These are phyloP conservation scores for Gymnorhina tibicen DNA, from an alignment of 2,113 vertebrate genomes.

Conservation along the genomic window DNA sequence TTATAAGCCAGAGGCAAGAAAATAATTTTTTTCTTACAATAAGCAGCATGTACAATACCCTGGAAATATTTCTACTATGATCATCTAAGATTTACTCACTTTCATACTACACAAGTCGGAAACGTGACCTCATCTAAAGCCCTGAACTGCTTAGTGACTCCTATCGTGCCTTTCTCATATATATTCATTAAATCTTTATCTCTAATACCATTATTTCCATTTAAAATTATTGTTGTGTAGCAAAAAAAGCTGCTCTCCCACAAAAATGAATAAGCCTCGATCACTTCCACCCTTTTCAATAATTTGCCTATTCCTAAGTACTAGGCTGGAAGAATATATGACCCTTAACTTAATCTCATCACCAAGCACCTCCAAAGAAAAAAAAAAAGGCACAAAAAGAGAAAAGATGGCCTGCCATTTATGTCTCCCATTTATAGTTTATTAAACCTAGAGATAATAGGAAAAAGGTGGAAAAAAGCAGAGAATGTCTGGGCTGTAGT, in stretches of 20 bases:
- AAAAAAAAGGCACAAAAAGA: background rate
- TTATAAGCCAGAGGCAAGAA: background rate
- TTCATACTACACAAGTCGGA: constrained; percentile 22
- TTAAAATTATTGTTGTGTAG: background rate
- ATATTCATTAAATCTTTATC: constrained; percentile 62
- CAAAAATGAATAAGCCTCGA: constrained; percentile 35
- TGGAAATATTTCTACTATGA: background rate
- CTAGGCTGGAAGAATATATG: background rate
- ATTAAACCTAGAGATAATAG: constrained; percentile 55
- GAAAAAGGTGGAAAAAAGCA: constrained; percentile 38
- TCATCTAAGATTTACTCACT: constrained; percentile 16
- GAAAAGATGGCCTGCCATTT: constrained; percentile 4
- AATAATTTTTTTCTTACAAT: background rate
- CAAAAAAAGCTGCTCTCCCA: constrained; percentile 3
- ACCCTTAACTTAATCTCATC: constrained; percentile 16
- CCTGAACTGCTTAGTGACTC: constrained; percentile 13
- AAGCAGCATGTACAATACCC: background rate
- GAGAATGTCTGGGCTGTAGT: background rate
- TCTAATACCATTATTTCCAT: background rate
- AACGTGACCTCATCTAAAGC: constrained; percentile 26
- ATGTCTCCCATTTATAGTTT: constrained; percentile 38
- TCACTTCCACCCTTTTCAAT: constrained; percentile 26
- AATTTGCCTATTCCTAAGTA: constrained; percentile 12
- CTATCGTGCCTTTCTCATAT: constrained; percentile 40
- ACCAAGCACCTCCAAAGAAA: background rate